Evolutionary conservation across 1,140 invertebrate genomes (phyloP), one percentile per base, ranked within the genome.

Genomic region (Physella acuta): DNA sequence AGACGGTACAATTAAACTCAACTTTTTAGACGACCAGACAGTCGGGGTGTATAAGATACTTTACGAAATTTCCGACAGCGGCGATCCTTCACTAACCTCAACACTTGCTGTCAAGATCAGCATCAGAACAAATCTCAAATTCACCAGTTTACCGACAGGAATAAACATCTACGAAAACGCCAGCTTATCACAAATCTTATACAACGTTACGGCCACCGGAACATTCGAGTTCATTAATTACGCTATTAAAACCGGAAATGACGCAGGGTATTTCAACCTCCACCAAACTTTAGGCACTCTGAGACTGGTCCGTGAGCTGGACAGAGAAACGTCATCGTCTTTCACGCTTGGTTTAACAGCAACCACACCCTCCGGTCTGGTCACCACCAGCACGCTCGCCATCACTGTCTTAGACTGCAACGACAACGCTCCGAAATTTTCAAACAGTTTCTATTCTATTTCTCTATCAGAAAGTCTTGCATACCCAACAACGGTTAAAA

Each of bases 291-390:
- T 62, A 16, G 80, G 97, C 16, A 91, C 94, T 0, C 90, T 99
- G 11, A 86, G 95, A 59, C 97, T 95, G 0, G 92, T 93, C 53
- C 93, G 94, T 80, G 88, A 90, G 0, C 82, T 99, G 36, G 97
- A 99, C 85, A 86, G 97, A 56, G 97, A 99, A 85, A 93, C 90
- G 1, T 90, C 92, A 0, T 89, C 93, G 0, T 87, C 88, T 14
- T 98, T 97, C 79, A 90, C 92, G 59, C 81, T 98, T n/a, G 90
- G 91, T 71, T 94, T 94, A 0, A 86, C 92, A 39, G 97, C 95
- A 0, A 52, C 44, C 14, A 67, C 64, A 28, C 28, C 44, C 14
- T 34, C 26, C 24, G 64, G 90, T 0, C 49, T 71, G 52, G 75
- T 71, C 37, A 70, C 69, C 30, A 73, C 73, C 0, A 71, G 67